Evolutionary conservation across 2,797 vertebrate species (phyloP).

Genomic region (Enoplosus armatus): DNA sequence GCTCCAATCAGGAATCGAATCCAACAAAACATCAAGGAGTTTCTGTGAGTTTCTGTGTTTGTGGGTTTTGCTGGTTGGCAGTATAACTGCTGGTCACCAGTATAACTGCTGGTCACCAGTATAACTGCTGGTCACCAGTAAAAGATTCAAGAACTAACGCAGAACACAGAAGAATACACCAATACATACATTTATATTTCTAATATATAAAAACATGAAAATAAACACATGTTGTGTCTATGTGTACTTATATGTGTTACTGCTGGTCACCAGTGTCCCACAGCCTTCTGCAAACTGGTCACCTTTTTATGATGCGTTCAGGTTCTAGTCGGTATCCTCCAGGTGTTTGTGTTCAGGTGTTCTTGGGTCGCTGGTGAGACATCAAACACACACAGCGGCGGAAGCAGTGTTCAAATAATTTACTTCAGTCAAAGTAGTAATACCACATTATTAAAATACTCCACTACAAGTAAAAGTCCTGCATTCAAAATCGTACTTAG

Average conservation of each 20-base stretch:
- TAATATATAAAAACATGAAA: too few relatives aligned
- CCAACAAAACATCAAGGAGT: conserved; percentile 58
- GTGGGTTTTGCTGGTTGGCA: too few relatives aligned
- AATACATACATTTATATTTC: too few relatives aligned
- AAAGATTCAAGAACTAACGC: too few relatives aligned
- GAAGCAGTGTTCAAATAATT: not conserved
- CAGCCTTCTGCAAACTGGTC: not conserved
- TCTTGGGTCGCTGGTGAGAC: not conserved
- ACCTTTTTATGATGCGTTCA: not conserved
- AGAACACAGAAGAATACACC: too few relatives aligned
- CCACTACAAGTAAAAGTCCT: not conserved
- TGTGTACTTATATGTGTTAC: conserved; percentile 13
- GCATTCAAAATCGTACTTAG: not conserved
- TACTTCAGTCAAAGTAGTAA: not conserved
- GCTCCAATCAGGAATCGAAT: conserved; percentile 64
- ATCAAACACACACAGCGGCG: not conserved
- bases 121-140: too few relatives aligned
- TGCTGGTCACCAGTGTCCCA: not conserved
- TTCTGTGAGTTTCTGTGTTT: conserved; percentile 30
- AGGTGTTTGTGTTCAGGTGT: not conserved
- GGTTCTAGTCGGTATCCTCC: not conserved
- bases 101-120: too few relatives aligned
- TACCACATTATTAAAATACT: not conserved
- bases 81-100: not conserved
- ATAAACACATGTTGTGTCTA: too few relatives aligned